These are phyloP conservation scores for Phycodurus eques DNA, from an alignment of 2,113 vertebrate genomes.

Conservation along the genomic window DNA sequence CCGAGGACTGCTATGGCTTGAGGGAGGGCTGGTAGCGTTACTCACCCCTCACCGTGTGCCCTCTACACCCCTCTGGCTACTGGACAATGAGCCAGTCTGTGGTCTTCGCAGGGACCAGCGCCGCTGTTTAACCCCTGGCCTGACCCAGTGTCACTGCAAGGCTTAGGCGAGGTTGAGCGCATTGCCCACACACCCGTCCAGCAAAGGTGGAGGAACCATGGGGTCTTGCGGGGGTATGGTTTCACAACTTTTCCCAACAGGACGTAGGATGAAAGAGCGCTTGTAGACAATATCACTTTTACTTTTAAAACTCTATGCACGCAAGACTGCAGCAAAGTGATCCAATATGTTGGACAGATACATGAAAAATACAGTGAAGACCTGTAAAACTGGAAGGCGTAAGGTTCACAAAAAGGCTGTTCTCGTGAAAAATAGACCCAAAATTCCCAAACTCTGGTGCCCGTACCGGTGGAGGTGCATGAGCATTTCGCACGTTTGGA, in stretches of 20 bases:
- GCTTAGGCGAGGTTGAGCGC: constrained; percentile 43
- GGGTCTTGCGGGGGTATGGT: constrained; percentile 19
- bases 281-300: constrained; percentile 4
- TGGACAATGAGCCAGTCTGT: constrained; percentile 67
- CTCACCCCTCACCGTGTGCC: constrained; percentile 54
- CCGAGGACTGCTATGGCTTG: constrained; percentile 57
- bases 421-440: neutral
- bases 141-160: constrained; percentile 57
- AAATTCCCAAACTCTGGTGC: neutral
- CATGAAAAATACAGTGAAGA: neutral
- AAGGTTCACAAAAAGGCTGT: constrained; percentile 4
- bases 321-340: neutral
- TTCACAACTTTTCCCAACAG: constrained; percentile 28
- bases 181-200: constrained; percentile 40
- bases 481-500: too few species aligned
- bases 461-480: too few species aligned
- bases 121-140: constrained; percentile 63
- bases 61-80: constrained; percentile 44
- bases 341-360: constrained; percentile 7
- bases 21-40: constrained; percentile 31
- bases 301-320: neutral
- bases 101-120: constrained; percentile 46
- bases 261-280: constrained; percentile 1
- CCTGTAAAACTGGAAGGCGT: neutral
- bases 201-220: constrained; percentile 28